phyloP scores from a whole-genome alignment of 2,888 invertebrate species.

The Acanthosoma haemorrhoidale region DNA sequence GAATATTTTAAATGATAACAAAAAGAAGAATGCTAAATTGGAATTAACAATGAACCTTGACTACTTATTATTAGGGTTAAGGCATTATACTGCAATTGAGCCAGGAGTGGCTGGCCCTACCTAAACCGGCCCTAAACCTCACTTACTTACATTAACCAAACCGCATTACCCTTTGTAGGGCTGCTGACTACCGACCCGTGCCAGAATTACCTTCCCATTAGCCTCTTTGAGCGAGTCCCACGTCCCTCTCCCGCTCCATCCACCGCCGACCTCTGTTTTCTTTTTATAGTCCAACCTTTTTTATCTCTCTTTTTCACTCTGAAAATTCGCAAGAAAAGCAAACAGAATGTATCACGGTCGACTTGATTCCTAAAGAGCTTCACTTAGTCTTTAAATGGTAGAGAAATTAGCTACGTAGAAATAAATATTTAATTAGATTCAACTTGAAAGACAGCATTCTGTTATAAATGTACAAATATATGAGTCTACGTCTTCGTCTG shows the following conservation, averaged over 20 bases:
- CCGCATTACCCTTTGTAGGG: conserved; percentile 16
- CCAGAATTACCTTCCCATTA: conserved; percentile 11
- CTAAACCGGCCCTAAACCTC: conserved; percentile 8
- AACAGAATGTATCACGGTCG: background rate
- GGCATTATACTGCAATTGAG: background rate
- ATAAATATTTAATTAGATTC: too few species aligned
- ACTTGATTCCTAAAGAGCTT: too few species aligned
- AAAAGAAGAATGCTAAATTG: too few species aligned
- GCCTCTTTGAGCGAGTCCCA: background rate
- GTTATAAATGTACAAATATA: too few species aligned
- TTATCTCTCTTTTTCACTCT: background rate
- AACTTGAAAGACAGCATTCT: too few species aligned
- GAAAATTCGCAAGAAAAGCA: background rate
- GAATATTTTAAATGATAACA: too few species aligned
- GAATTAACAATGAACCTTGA: background rate
- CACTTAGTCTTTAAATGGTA: background rate
- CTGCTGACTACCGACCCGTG: conserved; percentile 8
- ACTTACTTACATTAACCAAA: conserved; percentile 23
- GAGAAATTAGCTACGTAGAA: too few species aligned
- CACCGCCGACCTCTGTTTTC: background rate
- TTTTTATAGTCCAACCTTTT: background rate
- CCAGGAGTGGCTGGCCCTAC: background rate
- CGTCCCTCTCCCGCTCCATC: too few species aligned
- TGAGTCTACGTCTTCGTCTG: too few species aligned
- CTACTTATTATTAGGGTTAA: conserved; percentile 3